Percentiles rank a stretch among this genome's conserved stretches.
phyloP scores from a whole-genome alignment of 2,888 invertebrate species.

The Epinotia nisella region DNA sequence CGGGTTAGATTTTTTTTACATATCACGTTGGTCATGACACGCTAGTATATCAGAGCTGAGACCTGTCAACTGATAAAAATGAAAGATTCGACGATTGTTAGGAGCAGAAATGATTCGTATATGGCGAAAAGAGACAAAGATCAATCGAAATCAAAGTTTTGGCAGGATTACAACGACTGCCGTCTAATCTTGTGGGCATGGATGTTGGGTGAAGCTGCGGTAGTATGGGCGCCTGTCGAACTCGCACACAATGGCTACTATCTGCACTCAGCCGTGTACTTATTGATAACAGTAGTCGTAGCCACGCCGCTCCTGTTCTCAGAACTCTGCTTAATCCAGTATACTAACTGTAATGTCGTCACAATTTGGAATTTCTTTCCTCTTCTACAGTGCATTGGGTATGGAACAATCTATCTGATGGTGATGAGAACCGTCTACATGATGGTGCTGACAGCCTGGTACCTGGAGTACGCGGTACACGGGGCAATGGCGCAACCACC shows the following conservation, averaged over 20 bases:
- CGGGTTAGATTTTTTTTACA: neutral
- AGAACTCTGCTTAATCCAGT: slow-evolving; percentile 75
- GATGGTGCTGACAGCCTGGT: slow-evolving; percentile 69
- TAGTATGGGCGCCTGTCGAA: slow-evolving; percentile 53
- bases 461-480: slow-evolving; percentile 69
- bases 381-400: slow-evolving; percentile 67
- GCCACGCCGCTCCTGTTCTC: slow-evolving; percentile 76
- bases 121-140: slow-evolving; percentile 7
- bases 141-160: slow-evolving; percentile 45
- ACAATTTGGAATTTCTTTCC: slow-evolving; percentile 75
- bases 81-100: neutral
- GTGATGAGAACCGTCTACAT: slow-evolving; percentile 65
- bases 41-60: neutral
- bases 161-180: slow-evolving; percentile 67
- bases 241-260: slow-evolving; percentile 70
- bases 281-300: slow-evolving; percentile 62
- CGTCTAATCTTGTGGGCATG: slow-evolving; percentile 69
- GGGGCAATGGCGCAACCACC: slow-evolving; percentile 69
- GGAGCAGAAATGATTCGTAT: neutral
- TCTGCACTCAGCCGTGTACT: slow-evolving; percentile 58
- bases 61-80: neutral
- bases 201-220: slow-evolving; percentile 72
- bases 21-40: slow-evolving; percentile 1
- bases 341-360: slow-evolving; percentile 68
- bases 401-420: slow-evolving; percentile 63